These are phyloP conservation scores for Cephonodes hylas DNA, from an alignment of 2,888 invertebrate species.

Conservation along the genomic window DNA sequence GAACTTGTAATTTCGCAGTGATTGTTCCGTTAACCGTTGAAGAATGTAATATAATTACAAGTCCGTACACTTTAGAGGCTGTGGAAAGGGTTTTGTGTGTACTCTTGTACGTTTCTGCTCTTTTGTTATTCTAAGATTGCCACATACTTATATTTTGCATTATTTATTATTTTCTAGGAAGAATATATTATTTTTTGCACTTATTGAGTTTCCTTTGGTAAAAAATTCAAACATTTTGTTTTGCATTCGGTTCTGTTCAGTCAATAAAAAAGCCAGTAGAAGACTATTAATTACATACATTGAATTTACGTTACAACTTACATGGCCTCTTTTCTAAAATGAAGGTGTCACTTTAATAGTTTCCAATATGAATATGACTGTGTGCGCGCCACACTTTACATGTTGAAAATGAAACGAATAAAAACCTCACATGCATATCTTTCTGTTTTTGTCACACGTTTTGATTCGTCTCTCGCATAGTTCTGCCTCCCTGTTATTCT, in stretches of 20 bases:
- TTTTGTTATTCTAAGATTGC: constrained; percentile 21
- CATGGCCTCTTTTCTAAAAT: too few relatives aligned
- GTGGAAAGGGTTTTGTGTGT: constrained; percentile 41
- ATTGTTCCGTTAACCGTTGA: constrained; percentile 65
- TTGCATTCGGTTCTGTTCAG: too few relatives aligned
- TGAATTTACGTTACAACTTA: too few relatives aligned
- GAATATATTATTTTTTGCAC: not conserved
- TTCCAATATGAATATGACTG: too few relatives aligned
- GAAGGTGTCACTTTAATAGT: too few relatives aligned
- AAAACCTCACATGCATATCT: not conserved
- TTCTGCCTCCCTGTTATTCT: constrained; percentile 22
- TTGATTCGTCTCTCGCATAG: constrained; percentile 25
- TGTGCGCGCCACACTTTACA: too few relatives aligned
- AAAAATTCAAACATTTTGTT: too few relatives aligned
- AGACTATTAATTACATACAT: too few relatives aligned
- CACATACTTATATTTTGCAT: not conserved
- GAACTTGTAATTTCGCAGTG: constrained; percentile 62
- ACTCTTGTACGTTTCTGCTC: constrained; percentile 33
- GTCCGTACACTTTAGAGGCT: constrained; percentile 48
- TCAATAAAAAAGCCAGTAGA: too few relatives aligned
- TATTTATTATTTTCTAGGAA: not conserved
- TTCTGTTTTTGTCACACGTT: not conserved
- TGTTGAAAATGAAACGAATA: not conserved
- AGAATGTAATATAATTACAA: constrained; percentile 72
- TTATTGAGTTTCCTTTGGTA: too few relatives aligned